These are phyloP conservation scores for Platypus cylindrus DNA, from an alignment of 2,888 invertebrate species.

Conservation along the genomic window DNA sequence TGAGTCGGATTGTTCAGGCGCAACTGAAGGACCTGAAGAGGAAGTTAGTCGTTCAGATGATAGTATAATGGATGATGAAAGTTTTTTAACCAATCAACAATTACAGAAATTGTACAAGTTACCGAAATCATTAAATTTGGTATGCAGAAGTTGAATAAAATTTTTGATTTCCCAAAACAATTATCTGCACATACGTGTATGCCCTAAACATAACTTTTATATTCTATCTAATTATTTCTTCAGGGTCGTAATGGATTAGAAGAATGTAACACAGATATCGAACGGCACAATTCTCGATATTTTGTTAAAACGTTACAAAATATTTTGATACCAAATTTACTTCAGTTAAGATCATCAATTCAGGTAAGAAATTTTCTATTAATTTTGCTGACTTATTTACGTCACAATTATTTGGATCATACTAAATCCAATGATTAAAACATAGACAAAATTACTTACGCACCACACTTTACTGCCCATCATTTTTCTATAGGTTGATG, in stretches of 20 bases:
- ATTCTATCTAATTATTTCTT: too few relatives aligned
- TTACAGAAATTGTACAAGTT: constrained; percentile 41
- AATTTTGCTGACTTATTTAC: too few relatives aligned
- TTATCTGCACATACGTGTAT: background rate
- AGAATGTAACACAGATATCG: constrained; percentile 68
- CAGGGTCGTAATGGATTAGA: constrained; percentile 35
- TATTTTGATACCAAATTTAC: constrained; percentile 62
- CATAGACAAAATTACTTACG: too few relatives aligned
- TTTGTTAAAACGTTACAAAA: constrained; percentile 66
- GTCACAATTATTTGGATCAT: too few relatives aligned
- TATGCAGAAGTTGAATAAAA: constrained; percentile 19
- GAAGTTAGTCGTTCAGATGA: constrained; percentile 43
- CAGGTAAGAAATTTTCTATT: constrained; percentile 52
- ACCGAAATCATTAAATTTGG: constrained; percentile 43
- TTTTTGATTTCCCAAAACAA: background rate
- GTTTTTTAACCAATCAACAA: constrained; percentile 39
- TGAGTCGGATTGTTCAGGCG: constrained; percentile 41
- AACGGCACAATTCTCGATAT: constrained; percentile 74
- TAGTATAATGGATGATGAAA: constrained; percentile 71
- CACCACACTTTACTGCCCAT: background rate
- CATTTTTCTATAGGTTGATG: constrained; percentile 51
- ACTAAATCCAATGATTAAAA: too few relatives aligned
- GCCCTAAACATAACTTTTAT: background rate
- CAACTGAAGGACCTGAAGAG: constrained; percentile 61
- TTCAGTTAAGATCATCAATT: constrained; percentile 64